Evolutionary conservation across 2,888 invertebrate genomes (phyloP).

Genomic region (Macroteleia sp.): DNA sequence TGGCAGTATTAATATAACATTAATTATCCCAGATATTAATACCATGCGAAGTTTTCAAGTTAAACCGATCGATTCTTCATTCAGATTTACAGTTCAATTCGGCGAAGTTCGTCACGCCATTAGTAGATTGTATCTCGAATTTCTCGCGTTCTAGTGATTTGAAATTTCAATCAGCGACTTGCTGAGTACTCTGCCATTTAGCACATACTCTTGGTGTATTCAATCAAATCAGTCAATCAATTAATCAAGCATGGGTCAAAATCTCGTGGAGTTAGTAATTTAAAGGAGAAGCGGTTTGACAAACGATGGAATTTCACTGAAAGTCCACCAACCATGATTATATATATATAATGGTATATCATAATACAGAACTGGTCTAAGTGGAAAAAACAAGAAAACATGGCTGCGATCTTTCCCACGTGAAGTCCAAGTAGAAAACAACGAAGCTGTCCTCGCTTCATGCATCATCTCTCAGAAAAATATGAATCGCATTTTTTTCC

Average conservation of each 20-base stretch:
- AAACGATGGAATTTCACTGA: too few species aligned
- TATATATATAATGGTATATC: too few species aligned
- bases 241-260: constrained; percentile 57
- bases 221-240: constrained; percentile 64
- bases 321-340: constrained; percentile 1
- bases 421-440: constrained; percentile 23
- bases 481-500: constrained; percentile 60
- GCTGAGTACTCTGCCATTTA: constrained; percentile 56
- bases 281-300: background rate
- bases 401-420: constrained; percentile 15
- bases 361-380: background rate
- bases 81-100: constrained; percentile 68
- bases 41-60: constrained; percentile 19
- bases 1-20: background rate
- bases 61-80: constrained; percentile 63
- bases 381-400: background rate
- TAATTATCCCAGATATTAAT: constrained; percentile 18
- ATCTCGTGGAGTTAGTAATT: background rate
- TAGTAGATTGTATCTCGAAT: constrained; percentile 79
- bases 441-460: constrained; percentile 26
- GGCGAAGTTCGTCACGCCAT: constrained; percentile 74
- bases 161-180: constrained; percentile 69
- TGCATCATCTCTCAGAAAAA: constrained; percentile 50
- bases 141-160: constrained; percentile 50
- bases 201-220: constrained; percentile 27